Percentiles rank a stretch among this genome's conserved stretches.
Conservation (phyloP, 2,888 invertebrate species). For the Brachylomia viminalis region DNA sequence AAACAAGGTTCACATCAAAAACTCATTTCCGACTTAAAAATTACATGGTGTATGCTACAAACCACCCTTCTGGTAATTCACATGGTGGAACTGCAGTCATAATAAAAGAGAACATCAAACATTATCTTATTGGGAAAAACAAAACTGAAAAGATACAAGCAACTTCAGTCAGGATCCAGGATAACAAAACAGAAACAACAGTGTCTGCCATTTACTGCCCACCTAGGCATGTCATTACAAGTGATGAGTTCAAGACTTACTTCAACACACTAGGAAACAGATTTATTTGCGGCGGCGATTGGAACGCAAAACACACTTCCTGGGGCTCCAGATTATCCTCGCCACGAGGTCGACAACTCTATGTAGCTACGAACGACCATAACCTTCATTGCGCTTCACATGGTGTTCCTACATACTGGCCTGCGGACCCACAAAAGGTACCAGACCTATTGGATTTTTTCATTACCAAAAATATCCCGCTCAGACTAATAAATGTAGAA, state of each 20-base stretch:
- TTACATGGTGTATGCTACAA: slow-evolving; percentile 4
- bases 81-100: slow-evolving; percentile 13
- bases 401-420: not conserved
- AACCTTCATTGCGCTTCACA: not conserved
- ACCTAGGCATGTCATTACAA: not conserved
- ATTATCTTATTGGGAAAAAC: not conserved
- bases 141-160: too few species aligned
- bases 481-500: not conserved
- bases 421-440: not conserved
- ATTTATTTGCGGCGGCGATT: not conserved
- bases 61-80: slow-evolving; percentile 14
- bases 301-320: too few species aligned
- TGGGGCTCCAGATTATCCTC: slow-evolving; percentile 4
- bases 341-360: not conserved
- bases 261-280: not conserved
- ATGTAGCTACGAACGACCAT: not conserved
- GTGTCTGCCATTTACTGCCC: slow-evolving; percentile 1
- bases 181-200: too few species aligned
- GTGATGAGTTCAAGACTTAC: not conserved
- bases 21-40: not conserved
- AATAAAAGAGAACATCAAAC: slow-evolving; percentile 5
- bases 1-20: not conserved
- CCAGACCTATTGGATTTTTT: slow-evolving; percentile 1
- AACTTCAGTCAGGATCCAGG: too few species aligned
- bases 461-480: not conserved